Conservation (phyloP, 37 sponge, comb jelly and placozoan genomes). For the Oopsacas minuta region DNA sequence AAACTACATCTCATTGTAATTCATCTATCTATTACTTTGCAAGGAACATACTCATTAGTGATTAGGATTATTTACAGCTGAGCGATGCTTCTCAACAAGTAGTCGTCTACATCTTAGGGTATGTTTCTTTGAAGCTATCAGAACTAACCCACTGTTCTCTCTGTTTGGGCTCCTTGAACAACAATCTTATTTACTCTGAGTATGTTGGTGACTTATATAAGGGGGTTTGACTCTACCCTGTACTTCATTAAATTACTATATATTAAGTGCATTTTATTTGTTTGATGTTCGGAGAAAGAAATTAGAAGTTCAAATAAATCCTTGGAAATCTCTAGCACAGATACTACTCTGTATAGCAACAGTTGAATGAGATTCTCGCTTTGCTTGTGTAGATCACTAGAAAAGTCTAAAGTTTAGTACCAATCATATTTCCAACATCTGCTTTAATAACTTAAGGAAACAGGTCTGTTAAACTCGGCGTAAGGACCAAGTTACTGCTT, state of each 20-base stretch:
- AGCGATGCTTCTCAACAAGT: too few relatives aligned
- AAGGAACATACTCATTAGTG: too few relatives aligned
- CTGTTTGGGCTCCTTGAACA: too few relatives aligned
- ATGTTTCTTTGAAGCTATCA: too few relatives aligned
- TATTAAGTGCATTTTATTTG: not conserved
- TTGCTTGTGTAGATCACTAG: not conserved
- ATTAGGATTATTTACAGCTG: too few relatives aligned
- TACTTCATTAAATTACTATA: slow-evolving; percentile 14
- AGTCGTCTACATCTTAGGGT: too few relatives aligned
- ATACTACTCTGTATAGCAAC: slow-evolving; percentile 2
- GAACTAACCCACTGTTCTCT: too few relatives aligned
- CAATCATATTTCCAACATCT: not conserved
- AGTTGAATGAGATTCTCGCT: slow-evolving; percentile 4
- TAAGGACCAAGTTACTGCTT: too few relatives aligned
- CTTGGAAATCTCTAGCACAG: not conserved
- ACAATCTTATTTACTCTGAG: too few relatives aligned
- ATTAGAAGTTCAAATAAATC: not conserved
- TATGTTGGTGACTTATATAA: not conserved
- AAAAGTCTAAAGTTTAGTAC: not conserved
- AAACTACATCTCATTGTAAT: too few relatives aligned
- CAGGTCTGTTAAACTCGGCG: too few relatives aligned
- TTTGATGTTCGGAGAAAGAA: slow-evolving; percentile 11
- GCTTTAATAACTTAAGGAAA: slow-evolving; percentile 13
- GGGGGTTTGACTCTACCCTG: slow-evolving; percentile 19
- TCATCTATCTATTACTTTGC: too few relatives aligned